phyloP scores from a whole-genome alignment of 2,113 vertebrate genomes.

The Danionella cerebrum region DNA sequence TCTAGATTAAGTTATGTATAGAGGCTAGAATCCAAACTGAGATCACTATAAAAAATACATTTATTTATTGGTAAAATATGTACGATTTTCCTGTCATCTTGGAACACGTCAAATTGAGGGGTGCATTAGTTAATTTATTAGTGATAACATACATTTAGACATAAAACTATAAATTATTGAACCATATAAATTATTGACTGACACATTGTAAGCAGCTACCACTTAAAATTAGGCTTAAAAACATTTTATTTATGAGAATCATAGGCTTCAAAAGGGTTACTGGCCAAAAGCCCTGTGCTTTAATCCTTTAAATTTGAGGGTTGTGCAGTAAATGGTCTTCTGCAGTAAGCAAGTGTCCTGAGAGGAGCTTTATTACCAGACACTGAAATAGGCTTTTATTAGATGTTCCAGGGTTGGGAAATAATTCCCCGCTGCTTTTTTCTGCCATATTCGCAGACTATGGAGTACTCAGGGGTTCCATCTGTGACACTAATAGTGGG shows the following conservation, averaged over 20 bases:
- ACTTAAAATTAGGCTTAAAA: neutral
- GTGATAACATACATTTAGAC: too few species aligned
- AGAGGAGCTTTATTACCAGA: conserved; percentile 17
- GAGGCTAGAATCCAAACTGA: too few species aligned
- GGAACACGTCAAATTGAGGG: too few species aligned
- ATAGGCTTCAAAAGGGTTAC: neutral
- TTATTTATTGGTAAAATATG: too few species aligned
- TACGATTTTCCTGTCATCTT: too few species aligned
- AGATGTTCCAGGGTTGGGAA: conserved; percentile 5
- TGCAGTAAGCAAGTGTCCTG: neutral
- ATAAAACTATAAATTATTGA: too few species aligned
- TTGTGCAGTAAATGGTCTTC: neutral
- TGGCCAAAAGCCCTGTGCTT: neutral
- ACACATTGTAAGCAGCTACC: neutral
- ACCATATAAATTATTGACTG: too few species aligned
- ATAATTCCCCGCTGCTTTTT: conserved; percentile 38
- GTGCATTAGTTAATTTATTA: too few species aligned
- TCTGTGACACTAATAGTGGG: conserved; percentile 97
- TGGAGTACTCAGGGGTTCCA: conserved; percentile 94
- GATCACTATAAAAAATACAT: too few species aligned
- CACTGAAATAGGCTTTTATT: conserved; percentile 13
- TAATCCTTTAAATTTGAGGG: neutral
- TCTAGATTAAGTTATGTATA: too few species aligned
- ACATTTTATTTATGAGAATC: neutral
- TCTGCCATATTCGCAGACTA: conserved; percentile 79